These are phyloP conservation scores for Eurytoma adleriae DNA, from an alignment of 2,888 invertebrate species.

Conservation along the genomic window DNA sequence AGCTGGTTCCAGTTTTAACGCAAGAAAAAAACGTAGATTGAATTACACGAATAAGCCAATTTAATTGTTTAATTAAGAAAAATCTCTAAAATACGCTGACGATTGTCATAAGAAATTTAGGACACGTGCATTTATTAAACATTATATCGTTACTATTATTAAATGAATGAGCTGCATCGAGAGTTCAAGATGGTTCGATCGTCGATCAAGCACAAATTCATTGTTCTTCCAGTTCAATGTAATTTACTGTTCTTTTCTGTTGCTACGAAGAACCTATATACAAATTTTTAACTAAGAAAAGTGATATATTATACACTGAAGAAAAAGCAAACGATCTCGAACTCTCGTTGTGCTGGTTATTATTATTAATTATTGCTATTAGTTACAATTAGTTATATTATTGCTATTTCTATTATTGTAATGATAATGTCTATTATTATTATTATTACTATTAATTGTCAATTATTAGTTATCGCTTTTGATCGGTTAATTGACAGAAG, in stretches of 20 bases:
- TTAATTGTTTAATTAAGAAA: slow-evolving; percentile 32
- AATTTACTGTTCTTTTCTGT: slow-evolving; percentile 36
- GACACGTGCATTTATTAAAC: slow-evolving; percentile 74
- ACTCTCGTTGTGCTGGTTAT: slow-evolving; percentile 59
- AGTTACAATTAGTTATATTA: slow-evolving; percentile 66
- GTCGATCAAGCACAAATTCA: slow-evolving; percentile 31
- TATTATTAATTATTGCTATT: slow-evolving; percentile 66
- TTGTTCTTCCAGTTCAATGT: slow-evolving; percentile 43
- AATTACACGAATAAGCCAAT: slow-evolving; percentile 12
- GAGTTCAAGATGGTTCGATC: slow-evolving; percentile 50
- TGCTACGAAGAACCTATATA: slow-evolving; percentile 35
- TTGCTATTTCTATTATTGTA: slow-evolving; percentile 62
- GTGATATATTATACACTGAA: slow-evolving; percentile 8
- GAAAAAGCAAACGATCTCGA: slow-evolving; percentile 49
- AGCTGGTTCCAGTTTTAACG: slow-evolving; percentile 52
- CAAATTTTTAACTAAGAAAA: slow-evolving; percentile 34
- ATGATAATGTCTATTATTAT: slow-evolving; percentile 59
- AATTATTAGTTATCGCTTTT: slow-evolving; percentile 59
- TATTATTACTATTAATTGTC: slow-evolving; percentile 60
- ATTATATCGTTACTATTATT: slow-evolving; percentile 61
- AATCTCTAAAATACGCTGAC: slow-evolving; percentile 73
- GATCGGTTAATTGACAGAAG: slow-evolving; percentile 51
- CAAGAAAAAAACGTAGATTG: slow-evolving; percentile 31
- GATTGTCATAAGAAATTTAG: slow-evolving; percentile 72
- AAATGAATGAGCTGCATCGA: slow-evolving; percentile 44